Evolutionary conservation across 1,140 invertebrate genomes (phyloP).

Genomic region (Zaprionus africanus): DNA sequence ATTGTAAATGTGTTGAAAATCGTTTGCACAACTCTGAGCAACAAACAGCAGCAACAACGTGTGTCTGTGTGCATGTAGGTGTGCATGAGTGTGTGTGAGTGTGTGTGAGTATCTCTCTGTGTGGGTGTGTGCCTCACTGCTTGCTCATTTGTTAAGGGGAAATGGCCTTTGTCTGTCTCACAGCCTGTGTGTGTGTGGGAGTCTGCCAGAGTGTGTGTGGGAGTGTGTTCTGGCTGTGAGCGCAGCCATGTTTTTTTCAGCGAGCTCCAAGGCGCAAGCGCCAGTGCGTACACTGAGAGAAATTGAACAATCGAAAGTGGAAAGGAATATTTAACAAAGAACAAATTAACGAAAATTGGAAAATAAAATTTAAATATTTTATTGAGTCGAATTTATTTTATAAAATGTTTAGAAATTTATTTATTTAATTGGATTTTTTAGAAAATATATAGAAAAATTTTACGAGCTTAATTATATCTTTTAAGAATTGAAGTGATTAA

Average conservation of each 20-base stretch:
- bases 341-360: background rate
- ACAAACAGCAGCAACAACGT: slow-evolving; percentile 42
- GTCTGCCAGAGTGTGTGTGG: slow-evolving; percentile 31
- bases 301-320: background rate
- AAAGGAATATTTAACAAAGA: background rate
- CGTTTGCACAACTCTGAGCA: slow-evolving; percentile 82
- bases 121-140: slow-evolving; percentile 40
- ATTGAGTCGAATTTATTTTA: background rate
- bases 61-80: slow-evolving; percentile 34
- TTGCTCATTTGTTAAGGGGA: slow-evolving; percentile 79
- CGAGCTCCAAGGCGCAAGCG: slow-evolving; percentile 60
- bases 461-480: too few species aligned
- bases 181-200: slow-evolving; percentile 19
- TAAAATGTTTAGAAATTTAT: too few species aligned
- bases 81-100: slow-evolving; percentile 23
- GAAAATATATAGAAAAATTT: too few species aligned
- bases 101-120: slow-evolving; percentile 21
- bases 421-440: too few species aligned
- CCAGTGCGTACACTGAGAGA: slow-evolving; percentile 48
- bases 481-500: too few species aligned
- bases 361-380: background rate
- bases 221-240: slow-evolving; percentile 55
- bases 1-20: slow-evolving; percentile 84
- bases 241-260: slow-evolving; percentile 75
- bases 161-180: slow-evolving; percentile 78